These are phyloP conservation scores for Enteromius afrohamiltoni DNA, from an alignment of 2,797 vertebrate species.

Conservation along the genomic window DNA sequence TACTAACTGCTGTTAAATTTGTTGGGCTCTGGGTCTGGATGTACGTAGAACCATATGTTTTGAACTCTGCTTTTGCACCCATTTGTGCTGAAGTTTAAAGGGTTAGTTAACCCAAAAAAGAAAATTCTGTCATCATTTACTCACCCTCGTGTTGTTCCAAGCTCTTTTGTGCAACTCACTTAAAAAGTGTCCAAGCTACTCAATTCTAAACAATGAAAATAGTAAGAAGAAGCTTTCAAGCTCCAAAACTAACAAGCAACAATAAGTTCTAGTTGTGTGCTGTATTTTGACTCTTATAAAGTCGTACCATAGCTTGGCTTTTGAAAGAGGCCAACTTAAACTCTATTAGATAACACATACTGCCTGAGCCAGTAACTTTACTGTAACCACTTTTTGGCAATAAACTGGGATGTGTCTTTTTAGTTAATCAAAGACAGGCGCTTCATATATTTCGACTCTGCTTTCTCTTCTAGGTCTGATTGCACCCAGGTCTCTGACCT, in stretches of 20 bases:
- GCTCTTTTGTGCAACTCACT: neutral
- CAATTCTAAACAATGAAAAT: neutral
- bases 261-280: neutral
- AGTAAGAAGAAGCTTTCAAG: neutral
- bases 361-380: neutral
- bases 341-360: neutral
- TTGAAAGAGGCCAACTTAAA: conserved; percentile 11
- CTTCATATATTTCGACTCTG: conserved; percentile 20
- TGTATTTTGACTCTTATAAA: neutral
- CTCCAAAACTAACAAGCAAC: neutral
- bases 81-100: neutral
- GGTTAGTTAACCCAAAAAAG: neutral
- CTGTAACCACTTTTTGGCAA: neutral
- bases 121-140: neutral
- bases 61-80: neutral
- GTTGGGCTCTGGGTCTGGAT: neutral
- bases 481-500: conserved; percentile 82
- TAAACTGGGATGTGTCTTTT: neutral
- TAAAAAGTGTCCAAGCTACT: neutral
- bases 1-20: conserved; percentile 6
- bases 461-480: conserved; percentile 77
- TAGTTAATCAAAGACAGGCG: neutral
- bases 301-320: conserved; percentile 60
- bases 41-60: neutral
- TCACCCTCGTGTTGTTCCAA: neutral